Percentiles rank a stretch among this genome's conserved stretches.
Evolutionary conservation across 2,888 invertebrate species (phyloP).

Genomic region (Strigamia transsilvanica): DNA sequence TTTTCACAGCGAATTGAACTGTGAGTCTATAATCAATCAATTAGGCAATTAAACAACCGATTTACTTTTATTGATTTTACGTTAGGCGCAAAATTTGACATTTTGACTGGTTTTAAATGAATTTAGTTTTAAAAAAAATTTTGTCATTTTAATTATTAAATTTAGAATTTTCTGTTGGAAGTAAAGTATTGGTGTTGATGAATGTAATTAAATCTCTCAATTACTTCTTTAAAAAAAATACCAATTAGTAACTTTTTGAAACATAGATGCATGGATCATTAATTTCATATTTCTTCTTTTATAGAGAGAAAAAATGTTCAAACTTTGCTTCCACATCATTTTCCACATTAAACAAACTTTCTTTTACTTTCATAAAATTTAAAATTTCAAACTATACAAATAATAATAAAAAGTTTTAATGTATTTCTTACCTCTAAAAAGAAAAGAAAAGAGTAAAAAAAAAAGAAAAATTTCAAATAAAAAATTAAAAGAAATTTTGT

Average conservation of each 20-base stretch:
- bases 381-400: conserved; percentile 34
- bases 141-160: no score
- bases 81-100: no score
- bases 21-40: background rate
- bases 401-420: conserved; percentile 45
- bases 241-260: conserved; percentile 48
- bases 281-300: conserved; percentile 1
- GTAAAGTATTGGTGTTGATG: background rate
- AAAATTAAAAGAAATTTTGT: conserved; percentile 2
- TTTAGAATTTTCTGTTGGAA: background rate
- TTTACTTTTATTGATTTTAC: background rate
- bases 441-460: background rate
- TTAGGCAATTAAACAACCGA: background rate
- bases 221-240: conserved; percentile 11
- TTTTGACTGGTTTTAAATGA: no score
- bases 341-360: conserved; percentile 35
- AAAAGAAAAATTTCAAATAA: background rate
- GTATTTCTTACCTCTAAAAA: conserved; percentile 19
- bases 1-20: background rate
- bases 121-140: no score
- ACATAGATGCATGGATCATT: conserved; percentile 40
- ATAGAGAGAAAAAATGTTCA: conserved; percentile 4
- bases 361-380: conserved; percentile 28
- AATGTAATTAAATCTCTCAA: conserved; percentile 41
- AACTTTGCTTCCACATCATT: conserved; percentile 41